Conservation (phyloP, 2,113 vertebrate genomes). For the Odontesthes bonariensis region DNA sequence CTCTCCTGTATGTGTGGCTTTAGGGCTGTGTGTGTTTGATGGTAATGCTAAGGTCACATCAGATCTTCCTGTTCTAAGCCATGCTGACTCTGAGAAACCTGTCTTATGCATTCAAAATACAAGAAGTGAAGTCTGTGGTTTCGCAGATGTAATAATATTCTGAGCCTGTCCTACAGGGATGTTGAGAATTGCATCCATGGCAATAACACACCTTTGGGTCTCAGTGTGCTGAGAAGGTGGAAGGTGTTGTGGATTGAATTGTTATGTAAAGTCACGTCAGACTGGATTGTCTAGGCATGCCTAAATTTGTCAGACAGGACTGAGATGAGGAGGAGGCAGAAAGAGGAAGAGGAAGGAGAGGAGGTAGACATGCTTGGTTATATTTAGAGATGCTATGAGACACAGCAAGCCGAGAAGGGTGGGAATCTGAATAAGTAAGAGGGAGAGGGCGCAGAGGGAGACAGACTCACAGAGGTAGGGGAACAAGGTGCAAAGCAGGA, state of each 20-base stretch:
- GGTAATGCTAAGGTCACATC: conserved; percentile 66
- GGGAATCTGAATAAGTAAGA: conserved; percentile 62
- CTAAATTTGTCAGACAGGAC: conserved; percentile 79
- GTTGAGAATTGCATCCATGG: conserved; percentile 56
- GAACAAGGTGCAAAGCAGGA: conserved; percentile 55
- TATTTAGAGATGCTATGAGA: conserved; percentile 78
- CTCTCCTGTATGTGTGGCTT: conserved; percentile 22
- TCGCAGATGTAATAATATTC: conserved; percentile 54
- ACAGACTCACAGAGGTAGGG: conserved; percentile 48
- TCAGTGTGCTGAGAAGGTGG: conserved; percentile 46
- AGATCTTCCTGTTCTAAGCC: conserved; percentile 49
- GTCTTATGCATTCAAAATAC: conserved; percentile 50
- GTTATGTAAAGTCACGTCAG: conserved; percentile 81
- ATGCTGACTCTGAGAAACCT: conserved; percentile 49
- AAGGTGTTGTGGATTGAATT: conserved; percentile 74
- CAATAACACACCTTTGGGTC: conserved; percentile 68
- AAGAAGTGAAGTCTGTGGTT: conserved; percentile 19
- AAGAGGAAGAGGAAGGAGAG: conserved; percentile 63
- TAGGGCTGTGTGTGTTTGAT: conserved; percentile 20
- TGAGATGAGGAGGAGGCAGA: conserved; percentile 67
- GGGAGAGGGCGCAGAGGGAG: conserved; percentile 47
- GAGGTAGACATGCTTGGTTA: conserved; percentile 70
- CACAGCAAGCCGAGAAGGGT: conserved; percentile 57
- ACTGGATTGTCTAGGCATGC: conserved; percentile 73
- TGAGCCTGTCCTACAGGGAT: conserved; percentile 30